These are phyloP conservation scores for Capromys pilorides DNA, from an alignment of 2,797 vertebrate species.

Conservation along the genomic window DNA sequence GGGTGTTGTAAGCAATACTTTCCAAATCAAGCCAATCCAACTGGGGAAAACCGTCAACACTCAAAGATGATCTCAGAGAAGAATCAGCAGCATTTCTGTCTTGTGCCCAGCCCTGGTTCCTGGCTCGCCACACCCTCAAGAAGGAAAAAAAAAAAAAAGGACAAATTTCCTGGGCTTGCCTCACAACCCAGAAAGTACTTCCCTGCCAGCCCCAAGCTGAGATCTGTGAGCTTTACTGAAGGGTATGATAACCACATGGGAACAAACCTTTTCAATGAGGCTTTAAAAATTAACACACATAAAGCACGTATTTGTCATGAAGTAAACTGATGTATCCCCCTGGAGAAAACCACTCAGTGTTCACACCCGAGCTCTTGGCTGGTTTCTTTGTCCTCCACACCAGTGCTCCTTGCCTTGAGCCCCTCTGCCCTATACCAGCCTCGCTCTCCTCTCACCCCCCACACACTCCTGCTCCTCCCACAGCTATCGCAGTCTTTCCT, in stretches of 20 bases:
- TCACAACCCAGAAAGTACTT: not conserved
- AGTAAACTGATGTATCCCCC: not conserved
- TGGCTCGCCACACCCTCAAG: not conserved
- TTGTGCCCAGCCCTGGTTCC: not conserved
- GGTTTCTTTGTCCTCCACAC: not conserved
- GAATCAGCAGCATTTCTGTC: not conserved
- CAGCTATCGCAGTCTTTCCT: not conserved
- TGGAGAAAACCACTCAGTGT: slow-evolving; percentile 41
- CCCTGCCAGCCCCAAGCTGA: not conserved
- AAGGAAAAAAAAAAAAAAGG: not conserved
- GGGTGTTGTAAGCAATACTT: not conserved
- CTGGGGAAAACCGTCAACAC: not conserved
- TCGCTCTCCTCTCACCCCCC: not conserved
- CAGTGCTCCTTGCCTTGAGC: not conserved
- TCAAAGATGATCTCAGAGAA: not conserved
- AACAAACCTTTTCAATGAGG: slow-evolving; percentile 12
- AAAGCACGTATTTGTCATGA: not conserved
- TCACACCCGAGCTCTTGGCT: not conserved
- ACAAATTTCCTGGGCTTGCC: not conserved
- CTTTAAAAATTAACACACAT: slow-evolving; percentile 51
- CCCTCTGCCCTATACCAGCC: not conserved
- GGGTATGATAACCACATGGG: not conserved
- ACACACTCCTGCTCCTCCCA: not conserved
- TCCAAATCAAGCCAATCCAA: not conserved
- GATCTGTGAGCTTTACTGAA: slow-evolving; percentile 15